Evolutionary conservation across 2,113 vertebrate genomes (phyloP), one percentile per base, ranked within the genome.

Genomic region (Poeciliopsis prolifica): DNA sequence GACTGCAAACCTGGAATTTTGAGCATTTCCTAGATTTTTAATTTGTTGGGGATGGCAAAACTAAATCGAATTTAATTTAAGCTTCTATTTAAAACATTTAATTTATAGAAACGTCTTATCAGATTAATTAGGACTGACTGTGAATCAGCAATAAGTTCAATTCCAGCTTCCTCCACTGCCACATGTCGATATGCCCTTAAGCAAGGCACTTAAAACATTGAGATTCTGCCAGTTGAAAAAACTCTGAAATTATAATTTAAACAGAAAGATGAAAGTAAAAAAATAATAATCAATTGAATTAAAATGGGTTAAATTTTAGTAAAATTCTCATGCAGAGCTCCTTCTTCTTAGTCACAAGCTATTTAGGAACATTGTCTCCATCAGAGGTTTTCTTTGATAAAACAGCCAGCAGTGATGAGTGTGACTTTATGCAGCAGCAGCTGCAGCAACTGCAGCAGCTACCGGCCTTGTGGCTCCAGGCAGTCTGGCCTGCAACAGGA

Each of bases 341-440:
- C 35, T 26, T 31, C 42, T 42, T 17, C 51, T 58, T 24, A n/a
- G 51, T n/a, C 51, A 58, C 22, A 24, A 58, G 24, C 22, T 9
- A 24, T 11, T 58, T 24, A n/a, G 22, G 51, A 10, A n/a, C 24
- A n/a, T 58, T 58, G 51, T 17, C 51, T n/a, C 51, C 61, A 37
- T 26, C 9, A 24, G 65, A 72, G n/a, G 42, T 73, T 35, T 60
- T 17, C 5, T 74, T 40, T n/a, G 71, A 58, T 1, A 28, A 28
- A 70, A 63, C 13, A 72, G 35, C 62, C 54, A 73, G 0, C 29
- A 44, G 48, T 73, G 33, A 3, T 28, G 31, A 69, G n/a, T 69
- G 5, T 68, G 61, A 70, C 42, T 70, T 72, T 70, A 37, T 60
- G 58, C 51, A 3, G 2, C 61, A 70, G 74, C 44, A 65, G 2